Evolutionary conservation across 2,888 invertebrate genomes (phyloP).

Genomic region (Metallyticus violacea): DNA sequence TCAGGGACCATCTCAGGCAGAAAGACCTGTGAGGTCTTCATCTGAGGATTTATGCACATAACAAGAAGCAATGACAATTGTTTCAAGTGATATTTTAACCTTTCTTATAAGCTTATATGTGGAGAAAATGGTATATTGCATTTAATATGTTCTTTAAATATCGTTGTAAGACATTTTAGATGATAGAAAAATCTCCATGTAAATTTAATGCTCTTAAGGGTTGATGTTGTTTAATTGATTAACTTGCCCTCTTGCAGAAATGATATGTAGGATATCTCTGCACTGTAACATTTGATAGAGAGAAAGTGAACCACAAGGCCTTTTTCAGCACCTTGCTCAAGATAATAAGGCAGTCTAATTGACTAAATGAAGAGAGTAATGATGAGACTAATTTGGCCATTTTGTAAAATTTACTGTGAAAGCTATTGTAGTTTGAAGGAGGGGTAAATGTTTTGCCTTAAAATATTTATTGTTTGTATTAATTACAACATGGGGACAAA

Average conservation of each 20-base stretch:
- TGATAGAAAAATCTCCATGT: too few species aligned
- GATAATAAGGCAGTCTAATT: not conserved
- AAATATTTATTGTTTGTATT: not conserved
- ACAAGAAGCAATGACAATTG: not conserved
- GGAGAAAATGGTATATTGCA: not conserved
- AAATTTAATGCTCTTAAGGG: not conserved
- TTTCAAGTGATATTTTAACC: not conserved
- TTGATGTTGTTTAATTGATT: not conserved
- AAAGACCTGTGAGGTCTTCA: constrained; percentile 42
- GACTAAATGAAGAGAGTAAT: not conserved
- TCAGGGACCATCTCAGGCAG: constrained; percentile 29
- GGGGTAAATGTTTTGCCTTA: too few species aligned
- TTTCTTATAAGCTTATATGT: not conserved
- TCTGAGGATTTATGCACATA: constrained; percentile 42
- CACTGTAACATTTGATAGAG: not conserved
- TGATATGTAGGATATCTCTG: not conserved
- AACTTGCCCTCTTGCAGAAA: not conserved
- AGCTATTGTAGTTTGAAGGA: not conserved
- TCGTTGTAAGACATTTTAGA: not conserved
- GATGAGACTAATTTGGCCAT: not conserved
- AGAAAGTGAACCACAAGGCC: not conserved
- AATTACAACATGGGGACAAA: not conserved
- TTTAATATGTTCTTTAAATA: not conserved
- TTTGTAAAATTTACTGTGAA: not conserved
- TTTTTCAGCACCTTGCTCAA: not conserved